A percentile compares a stretch with the other conserved stretches of the same genome.
Evolutionary conservation across 2,797 vertebrate species (phyloP).

Genomic region (Sylvia borin): DNA sequence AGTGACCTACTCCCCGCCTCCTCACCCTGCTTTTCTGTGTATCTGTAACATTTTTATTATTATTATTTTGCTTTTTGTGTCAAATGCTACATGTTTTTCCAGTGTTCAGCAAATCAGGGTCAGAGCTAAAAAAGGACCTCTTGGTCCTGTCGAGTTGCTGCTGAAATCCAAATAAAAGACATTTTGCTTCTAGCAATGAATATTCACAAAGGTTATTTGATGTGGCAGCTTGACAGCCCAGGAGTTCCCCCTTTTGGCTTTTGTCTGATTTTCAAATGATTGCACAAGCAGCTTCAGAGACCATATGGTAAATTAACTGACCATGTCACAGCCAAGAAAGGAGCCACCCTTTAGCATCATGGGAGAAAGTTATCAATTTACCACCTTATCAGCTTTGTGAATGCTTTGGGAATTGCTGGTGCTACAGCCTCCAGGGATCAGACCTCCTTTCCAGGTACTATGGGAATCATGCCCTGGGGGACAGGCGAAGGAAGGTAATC

Average conservation of each 20-base stretch:
- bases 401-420: not conserved
- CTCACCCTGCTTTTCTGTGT: not conserved
- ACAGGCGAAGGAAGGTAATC: not conserved
- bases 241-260: not conserved
- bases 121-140: not conserved
- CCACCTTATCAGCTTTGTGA: not conserved
- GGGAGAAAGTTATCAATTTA: not conserved
- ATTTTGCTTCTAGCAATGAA: not conserved
- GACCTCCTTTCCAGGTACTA: not conserved
- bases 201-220: conserved; percentile 5
- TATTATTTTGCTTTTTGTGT: not conserved
- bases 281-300: not conserved
- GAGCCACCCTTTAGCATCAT: not conserved
- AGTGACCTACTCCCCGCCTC: rapidly evolving
- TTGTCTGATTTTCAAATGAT: not conserved
- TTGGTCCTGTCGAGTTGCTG: not conserved
- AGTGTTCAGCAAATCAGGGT: not conserved
- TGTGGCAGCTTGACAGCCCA: not conserved
- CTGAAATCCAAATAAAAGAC: not conserved
- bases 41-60: not conserved
- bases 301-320: not conserved
- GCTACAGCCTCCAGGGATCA: not conserved
- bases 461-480: not conserved
- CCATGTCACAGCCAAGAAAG: not conserved
- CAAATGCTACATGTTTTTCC: not conserved